These are phyloP conservation scores for Zaprionus ornatus DNA, from an alignment of 1,140 invertebrate genomes.

Conservation along the genomic window DNA sequence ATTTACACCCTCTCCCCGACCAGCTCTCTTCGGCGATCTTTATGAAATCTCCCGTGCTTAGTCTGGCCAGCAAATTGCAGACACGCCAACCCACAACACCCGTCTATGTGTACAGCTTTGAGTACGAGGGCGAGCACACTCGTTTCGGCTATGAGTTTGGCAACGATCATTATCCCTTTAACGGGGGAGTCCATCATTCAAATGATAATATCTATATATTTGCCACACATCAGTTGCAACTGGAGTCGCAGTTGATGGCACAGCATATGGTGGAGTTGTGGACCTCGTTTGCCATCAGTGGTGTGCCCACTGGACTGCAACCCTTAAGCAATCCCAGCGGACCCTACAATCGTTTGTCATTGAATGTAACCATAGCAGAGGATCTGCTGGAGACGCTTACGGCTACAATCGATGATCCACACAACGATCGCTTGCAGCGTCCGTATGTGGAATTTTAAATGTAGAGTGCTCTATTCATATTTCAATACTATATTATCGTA, in stretches of 20 bases:
- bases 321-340: conserved; percentile 57
- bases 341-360: conserved; percentile 71
- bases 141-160: conserved; percentile 82
- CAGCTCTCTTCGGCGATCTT: conserved; percentile 56
- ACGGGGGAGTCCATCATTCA: conserved; percentile 83
- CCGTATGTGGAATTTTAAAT: conserved; percentile 47
- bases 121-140: conserved; percentile 74
- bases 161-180: conserved; percentile 81
- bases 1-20: neutral
- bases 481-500: neutral
- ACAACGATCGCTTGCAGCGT: conserved; percentile 58
- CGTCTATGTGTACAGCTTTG: conserved; percentile 77
- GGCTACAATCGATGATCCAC: conserved; percentile 68
- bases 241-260: conserved; percentile 68
- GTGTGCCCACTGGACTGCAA: conserved; percentile 52
- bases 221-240: conserved; percentile 67
- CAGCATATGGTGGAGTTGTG: conserved; percentile 82
- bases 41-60: conserved; percentile 77
- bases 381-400: conserved; percentile 70
- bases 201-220: conserved; percentile 83
- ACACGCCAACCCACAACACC: conserved; percentile 29
- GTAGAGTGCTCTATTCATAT: neutral
- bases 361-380: conserved; percentile 26
- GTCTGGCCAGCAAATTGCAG: conserved; percentile 52
- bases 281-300: conserved; percentile 81